phyloP scores from a whole-genome alignment of 2,888 invertebrate species.

The Ichneumoninae sp. region DNA sequence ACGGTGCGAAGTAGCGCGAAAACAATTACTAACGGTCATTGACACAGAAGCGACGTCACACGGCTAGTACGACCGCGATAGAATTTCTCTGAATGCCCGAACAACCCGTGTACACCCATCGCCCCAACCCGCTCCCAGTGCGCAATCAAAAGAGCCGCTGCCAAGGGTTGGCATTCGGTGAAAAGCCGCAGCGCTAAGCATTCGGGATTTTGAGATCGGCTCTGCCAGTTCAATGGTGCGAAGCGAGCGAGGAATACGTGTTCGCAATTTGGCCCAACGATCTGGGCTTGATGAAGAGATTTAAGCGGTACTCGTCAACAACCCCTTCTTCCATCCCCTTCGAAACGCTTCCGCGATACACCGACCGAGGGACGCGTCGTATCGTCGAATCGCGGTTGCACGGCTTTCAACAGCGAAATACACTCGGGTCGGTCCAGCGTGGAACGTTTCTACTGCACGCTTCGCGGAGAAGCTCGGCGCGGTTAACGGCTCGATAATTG shows the following conservation, averaged over 20 bases:
- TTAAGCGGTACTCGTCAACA: conserved; percentile 41
- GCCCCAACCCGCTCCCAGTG: background rate
- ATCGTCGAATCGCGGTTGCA: background rate
- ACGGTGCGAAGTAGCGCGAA: background rate
- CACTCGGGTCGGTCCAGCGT: background rate
- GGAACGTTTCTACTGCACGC: conserved; percentile 5
- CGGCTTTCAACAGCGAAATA: background rate
- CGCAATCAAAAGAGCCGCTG: conserved; percentile 14
- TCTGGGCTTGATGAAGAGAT: conserved; percentile 50
- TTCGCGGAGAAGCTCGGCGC: background rate
- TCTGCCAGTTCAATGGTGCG: conserved; percentile 10
- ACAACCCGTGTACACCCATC: background rate
- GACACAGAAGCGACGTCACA: background rate
- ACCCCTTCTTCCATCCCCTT: conserved; percentile 3
- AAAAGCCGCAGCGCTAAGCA: conserved; percentile 17
- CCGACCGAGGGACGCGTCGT: conserved; percentile 4
- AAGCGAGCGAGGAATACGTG: conserved; percentile 22
- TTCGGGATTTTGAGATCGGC: conserved; percentile 18
- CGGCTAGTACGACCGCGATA: background rate
- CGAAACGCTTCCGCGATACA: conserved; percentile 4
- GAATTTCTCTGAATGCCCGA: conserved; percentile 9
- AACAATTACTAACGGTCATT: background rate
- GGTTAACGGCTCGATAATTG: background rate
- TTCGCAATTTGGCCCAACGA: conserved; percentile 38
- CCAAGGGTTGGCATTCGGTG: conserved; percentile 6